Conservation (phyloP, 2,113 vertebrate species). For the Neolamprologus ventralis region DNA sequence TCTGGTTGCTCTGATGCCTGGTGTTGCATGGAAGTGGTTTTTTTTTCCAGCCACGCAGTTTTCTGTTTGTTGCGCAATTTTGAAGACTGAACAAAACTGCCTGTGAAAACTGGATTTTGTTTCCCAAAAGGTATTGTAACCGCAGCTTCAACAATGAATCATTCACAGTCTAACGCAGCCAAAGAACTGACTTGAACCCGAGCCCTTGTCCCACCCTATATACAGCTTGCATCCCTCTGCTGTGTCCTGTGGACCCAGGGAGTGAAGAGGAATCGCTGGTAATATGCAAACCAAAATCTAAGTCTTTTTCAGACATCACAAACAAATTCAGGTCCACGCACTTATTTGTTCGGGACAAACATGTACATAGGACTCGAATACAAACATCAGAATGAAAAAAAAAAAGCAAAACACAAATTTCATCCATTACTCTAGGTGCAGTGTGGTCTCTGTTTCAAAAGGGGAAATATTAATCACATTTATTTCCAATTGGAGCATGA, state of each 20-base stretch:
- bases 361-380: neutral
- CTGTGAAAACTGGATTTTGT: slow-evolving; percentile 1
- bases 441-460: neutral
- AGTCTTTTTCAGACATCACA: neutral
- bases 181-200: slow-evolving; percentile 21
- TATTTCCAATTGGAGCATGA: slow-evolving; percentile 22
- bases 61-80: slow-evolving; percentile 28
- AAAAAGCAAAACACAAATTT: neutral
- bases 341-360: neutral
- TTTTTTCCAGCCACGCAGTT: neutral
- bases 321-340: neutral
- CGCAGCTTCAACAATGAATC: slow-evolving; percentile 6
- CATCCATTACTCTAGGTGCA: neutral
- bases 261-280: neutral
- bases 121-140: neutral
- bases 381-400: neutral
- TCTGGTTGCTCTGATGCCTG: slow-evolving; percentile 21
- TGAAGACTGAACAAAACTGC: neutral
- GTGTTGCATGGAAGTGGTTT: neutral
- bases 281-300: neutral
- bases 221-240: neutral
- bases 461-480: slow-evolving; percentile 17
- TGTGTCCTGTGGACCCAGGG: neutral
- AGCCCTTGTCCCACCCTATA: neutral
- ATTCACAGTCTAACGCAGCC: neutral